A percentile compares a stretch with the other conserved stretches of the same genome.
phyloP scores from a whole-genome alignment of 2,888 invertebrate genomes.

The Lithophane semibrunnea region DNA sequence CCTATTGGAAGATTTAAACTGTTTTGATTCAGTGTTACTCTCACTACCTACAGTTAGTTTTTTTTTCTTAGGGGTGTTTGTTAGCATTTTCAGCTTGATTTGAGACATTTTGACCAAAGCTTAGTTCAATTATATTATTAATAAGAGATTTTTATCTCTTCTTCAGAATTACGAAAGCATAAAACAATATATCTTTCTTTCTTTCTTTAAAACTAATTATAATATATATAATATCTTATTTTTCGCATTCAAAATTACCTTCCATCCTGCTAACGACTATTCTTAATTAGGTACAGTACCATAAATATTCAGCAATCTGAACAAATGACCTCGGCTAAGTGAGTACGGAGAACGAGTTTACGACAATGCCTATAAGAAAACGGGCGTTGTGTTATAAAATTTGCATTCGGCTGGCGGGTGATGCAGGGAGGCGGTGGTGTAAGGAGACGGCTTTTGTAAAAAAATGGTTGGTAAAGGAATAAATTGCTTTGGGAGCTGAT shows the following conservation, averaged over 20 bases:
- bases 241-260: background rate
- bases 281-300: constrained; percentile 51
- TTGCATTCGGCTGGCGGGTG: constrained; percentile 87
- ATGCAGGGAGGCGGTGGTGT: constrained; percentile 77
- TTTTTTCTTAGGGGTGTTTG: background rate
- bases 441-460: constrained; percentile 74
- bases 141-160: background rate
- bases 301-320: constrained; percentile 77
- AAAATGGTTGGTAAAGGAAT: background rate
- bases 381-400: constrained; percentile 89
- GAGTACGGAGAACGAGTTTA: constrained; percentile 79
- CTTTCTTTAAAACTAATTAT: background rate
- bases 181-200: background rate
- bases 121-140: background rate
- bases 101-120: background rate
- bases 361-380: constrained; percentile 88
- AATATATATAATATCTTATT: background rate
- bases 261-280: constrained; percentile 24
- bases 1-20: constrained; percentile 13
- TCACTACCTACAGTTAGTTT: background rate
- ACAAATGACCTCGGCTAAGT: constrained; percentile 88
- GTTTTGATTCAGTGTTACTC: background rate
- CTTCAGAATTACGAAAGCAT: too few relatives aligned
- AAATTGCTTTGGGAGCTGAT: constrained; percentile 6
- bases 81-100: background rate